phyloP scores from a whole-genome alignment of 2,113 vertebrate species.

The Mesoclemmys tuberculata region DNA sequence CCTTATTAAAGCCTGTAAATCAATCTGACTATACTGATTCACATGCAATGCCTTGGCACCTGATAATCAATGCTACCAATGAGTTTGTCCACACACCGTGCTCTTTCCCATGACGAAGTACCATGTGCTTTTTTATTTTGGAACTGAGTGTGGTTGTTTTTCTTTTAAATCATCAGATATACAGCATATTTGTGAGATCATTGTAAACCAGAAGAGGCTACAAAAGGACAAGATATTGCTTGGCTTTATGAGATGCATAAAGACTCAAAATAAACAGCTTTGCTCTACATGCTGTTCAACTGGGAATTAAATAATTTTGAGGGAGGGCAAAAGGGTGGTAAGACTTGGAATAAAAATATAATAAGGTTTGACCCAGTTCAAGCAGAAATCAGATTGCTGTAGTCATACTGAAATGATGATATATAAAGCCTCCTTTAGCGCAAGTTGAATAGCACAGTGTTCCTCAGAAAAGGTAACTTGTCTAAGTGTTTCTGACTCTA shows the following conservation, averaged over 20 bases:
- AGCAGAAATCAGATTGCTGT: conserved; percentile 16
- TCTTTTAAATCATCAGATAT: not conserved
- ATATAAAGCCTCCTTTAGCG: not conserved
- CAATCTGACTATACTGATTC: not conserved
- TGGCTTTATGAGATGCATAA: not conserved
- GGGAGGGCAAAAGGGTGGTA: not conserved
- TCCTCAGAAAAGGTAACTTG: not conserved
- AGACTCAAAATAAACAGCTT: not conserved
- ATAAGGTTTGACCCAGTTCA: not conserved
- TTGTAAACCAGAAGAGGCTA: not conserved
- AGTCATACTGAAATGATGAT: not conserved
- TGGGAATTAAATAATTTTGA: not conserved
- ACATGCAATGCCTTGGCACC: not conserved
- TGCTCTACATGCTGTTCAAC: not conserved
- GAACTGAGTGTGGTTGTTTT: not conserved
- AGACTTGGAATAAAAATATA: not conserved
- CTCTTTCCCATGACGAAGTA: not conserved
- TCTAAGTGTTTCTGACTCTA: not conserved
- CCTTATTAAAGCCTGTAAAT: conserved; percentile 8
- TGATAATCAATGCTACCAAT: not conserved
- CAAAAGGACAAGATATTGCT: not conserved
- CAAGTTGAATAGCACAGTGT: not conserved
- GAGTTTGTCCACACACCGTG: not conserved
- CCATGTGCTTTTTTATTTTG: not conserved
- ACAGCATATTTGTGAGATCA: not conserved